These are phyloP conservation scores for Narcine bancroftii DNA, from an alignment of 2,113 vertebrate species.

Conservation along the genomic window DNA sequence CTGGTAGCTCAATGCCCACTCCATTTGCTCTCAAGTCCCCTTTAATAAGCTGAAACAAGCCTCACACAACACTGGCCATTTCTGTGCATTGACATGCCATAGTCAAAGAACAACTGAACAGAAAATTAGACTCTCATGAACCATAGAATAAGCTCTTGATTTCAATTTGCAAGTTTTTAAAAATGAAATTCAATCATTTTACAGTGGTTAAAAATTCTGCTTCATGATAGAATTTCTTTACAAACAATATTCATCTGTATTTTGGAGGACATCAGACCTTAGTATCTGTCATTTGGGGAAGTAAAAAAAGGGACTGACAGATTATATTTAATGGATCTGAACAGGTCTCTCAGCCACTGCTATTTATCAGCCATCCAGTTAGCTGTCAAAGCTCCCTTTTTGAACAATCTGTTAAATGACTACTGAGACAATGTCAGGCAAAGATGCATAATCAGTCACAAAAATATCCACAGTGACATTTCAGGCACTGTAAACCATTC, in stretches of 20 bases:
- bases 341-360: not conserved
- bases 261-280: not conserved
- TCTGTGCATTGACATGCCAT: too few relatives aligned
- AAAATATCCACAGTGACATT: too few relatives aligned
- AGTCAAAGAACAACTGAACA: too few relatives aligned
- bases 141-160: too few relatives aligned
- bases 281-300: not conserved
- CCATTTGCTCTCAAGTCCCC: too few relatives aligned
- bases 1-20: too few relatives aligned
- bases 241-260: not conserved
- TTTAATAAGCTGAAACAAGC: too few relatives aligned
- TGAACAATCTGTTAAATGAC: not conserved
- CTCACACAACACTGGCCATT: too few relatives aligned
- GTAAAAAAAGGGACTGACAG: not conserved
- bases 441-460: not conserved
- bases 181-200: too few relatives aligned
- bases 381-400: not conserved
- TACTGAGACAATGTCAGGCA: not conserved
- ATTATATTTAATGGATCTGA: not conserved
- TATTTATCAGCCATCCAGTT: conserved; percentile 6
- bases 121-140: too few relatives aligned
- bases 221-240: not conserved
- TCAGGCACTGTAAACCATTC: not conserved
- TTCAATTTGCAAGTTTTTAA: too few relatives aligned
- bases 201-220: too few relatives aligned